These are phyloP conservation scores for Eulithis prunata DNA, from an alignment of 2,888 invertebrate genomes.

Conservation along the genomic window DNA sequence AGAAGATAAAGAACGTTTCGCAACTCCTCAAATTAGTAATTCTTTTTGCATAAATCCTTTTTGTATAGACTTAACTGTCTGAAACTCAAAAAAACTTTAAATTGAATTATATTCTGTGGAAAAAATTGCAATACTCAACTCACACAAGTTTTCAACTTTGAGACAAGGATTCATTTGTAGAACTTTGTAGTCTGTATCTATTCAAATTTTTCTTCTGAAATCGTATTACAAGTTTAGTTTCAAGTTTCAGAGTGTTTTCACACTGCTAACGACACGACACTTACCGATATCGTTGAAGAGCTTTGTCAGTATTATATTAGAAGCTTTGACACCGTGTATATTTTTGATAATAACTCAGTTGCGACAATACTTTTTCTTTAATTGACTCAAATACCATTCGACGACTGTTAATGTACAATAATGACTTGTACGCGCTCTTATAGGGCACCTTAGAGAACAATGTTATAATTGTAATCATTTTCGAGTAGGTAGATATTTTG, in stretches of 20 bases:
- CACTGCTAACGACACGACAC: no score
- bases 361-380: no score
- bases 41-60: constrained; percentile 15
- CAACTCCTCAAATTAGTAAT: constrained; percentile 6
- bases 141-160: constrained; percentile 23
- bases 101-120: constrained; percentile 9
- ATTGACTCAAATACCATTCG: no score
- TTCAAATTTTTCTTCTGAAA: constrained; percentile 23
- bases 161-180: constrained; percentile 29
- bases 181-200: constrained; percentile 20
- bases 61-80: constrained; percentile 10
- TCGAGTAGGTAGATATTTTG: no score
- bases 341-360: no score
- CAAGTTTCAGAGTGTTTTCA: neutral
- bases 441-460: no score
- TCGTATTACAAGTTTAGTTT: constrained; percentile 7
- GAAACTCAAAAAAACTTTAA: constrained; percentile 12
- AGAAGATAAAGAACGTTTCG: constrained; percentile 2
- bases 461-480: no score
- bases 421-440: no score
- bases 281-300: no score
- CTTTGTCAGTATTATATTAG: no score
- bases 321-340: no score
- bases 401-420: no score
- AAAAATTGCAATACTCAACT: constrained; percentile 12